Evolutionary conservation across 2,888 invertebrate genomes (phyloP), one percentile per base, ranked within the genome.

Genomic region (Loripinus fragilis): DNA sequence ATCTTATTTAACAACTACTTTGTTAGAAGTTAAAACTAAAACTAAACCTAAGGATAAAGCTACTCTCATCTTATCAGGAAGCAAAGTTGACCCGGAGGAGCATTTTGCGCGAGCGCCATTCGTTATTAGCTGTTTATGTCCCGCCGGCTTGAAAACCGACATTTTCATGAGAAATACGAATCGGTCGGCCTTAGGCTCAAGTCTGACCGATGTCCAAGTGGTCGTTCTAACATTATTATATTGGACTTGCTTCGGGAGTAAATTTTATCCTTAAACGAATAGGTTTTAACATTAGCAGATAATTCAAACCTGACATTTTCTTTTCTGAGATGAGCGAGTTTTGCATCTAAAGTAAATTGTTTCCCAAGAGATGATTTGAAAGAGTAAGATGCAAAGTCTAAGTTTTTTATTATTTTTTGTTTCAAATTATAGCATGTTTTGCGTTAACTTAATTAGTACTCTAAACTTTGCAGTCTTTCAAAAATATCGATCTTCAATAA

Each of bases 91-190:
- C 83, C 83, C 66, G 74, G 42, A 80, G 83, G 78, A 77, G 80
- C 75, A 74, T 78, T 76, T 75, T 80, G 83, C 75, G 75, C 78
- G 67, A 75, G 66, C 73, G 50, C 74, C 77, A 76, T 77, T 78
- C 76, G 77, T 83, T 73, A 71, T 71, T 42, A 30, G 33, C 45
- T 72, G 79, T 76, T 83, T 60, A 55, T 67, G 77, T 67, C 50
- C 74, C 76, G 67, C 23, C 67, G 67, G 67, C 67, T 28, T 23
- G 60, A 60, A 60, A 60, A 60, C 60, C 60, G 60, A 60, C 60
- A 60, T 60, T 33, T 60, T 60, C 60, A 60, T 60, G 33, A 33
- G 60, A 33, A 60, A 60, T 33, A n/a, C 60, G 60, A 60, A 60
- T 33, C 33, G 30, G 60, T 33, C 33, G 33, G 60, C 60, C 60